phyloP scores from a whole-genome alignment of 2,113 vertebrate species.

The Anser brachyrhynchus region DNA sequence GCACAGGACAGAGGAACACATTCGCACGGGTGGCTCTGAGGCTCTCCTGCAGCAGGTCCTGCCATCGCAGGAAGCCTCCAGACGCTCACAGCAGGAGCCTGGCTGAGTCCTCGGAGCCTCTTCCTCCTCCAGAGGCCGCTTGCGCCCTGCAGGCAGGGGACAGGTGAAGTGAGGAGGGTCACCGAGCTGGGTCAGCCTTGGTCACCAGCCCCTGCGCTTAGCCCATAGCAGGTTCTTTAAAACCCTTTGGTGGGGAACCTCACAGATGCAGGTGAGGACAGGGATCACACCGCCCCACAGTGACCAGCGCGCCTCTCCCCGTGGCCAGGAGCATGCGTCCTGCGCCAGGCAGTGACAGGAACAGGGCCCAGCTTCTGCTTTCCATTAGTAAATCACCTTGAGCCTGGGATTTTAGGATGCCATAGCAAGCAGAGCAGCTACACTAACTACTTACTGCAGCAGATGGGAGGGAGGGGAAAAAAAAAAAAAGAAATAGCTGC shows the following conservation, averaged over 20 bases:
- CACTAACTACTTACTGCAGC: not conserved
- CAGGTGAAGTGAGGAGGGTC: not conserved
- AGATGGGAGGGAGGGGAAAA: not conserved
- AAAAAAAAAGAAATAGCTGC: not conserved
- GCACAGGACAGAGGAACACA: not conserved
- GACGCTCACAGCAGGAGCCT: not conserved
- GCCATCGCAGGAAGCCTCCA: not conserved
- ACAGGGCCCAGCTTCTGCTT: not conserved
- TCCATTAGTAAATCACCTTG: not conserved
- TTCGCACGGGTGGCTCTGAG: not conserved
- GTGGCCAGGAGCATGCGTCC: rapidly evolving
- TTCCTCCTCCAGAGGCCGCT: not conserved
- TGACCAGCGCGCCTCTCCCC: not conserved
- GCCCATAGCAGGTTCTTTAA: not conserved
- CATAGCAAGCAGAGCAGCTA: not conserved
- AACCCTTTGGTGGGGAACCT: not conserved
- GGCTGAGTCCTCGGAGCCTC: not conserved
- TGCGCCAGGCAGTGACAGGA: not conserved
- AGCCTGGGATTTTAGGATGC: not conserved
- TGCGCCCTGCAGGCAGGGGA: not conserved
- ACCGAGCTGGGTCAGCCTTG: not conserved
- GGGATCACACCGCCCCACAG: too few relatives aligned
- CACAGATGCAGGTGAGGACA: not conserved
- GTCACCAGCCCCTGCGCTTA: not conserved
- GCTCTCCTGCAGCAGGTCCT: not conserved